Conservation (phyloP, 2,113 vertebrate genomes). For the Hippopotamus amphibius region DNA sequence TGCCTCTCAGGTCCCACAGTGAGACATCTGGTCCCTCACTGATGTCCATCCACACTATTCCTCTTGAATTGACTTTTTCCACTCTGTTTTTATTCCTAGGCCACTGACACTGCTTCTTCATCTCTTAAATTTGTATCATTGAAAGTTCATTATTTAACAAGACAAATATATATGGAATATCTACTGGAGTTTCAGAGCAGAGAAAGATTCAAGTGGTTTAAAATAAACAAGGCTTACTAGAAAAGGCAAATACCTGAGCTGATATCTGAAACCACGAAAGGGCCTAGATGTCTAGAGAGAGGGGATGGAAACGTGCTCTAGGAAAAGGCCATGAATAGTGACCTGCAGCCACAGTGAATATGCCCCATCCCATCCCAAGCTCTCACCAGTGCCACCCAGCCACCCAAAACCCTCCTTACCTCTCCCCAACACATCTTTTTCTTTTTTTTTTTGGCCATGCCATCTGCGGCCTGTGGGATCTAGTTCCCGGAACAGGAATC, state of each 20-base stretch:
- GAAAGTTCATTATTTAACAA: background rate
- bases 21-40: accelerated
- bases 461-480: background rate
- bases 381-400: background rate
- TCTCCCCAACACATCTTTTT: background rate
- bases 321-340: background rate
- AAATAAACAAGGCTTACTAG: background rate
- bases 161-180: background rate
- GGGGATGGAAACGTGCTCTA: background rate
- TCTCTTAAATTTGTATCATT: background rate
- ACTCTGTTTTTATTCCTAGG: background rate
- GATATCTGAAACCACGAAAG: background rate
- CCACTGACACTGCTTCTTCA: background rate
- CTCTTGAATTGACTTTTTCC: background rate
- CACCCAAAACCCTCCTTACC: background rate
- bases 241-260: background rate
- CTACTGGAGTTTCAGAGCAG: background rate
- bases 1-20: too few species aligned
- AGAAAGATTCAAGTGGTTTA: background rate
- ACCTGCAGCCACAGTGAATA: background rate
- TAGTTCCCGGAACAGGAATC: background rate
- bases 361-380: too few species aligned
- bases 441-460: background rate
- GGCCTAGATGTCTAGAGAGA: background rate
- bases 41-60: accelerated